Percentiles rank a stretch among this genome's conserved stretches.
Conservation (phyloP, 2,113 vertebrate species). For the Trochalopteron elliotii region DNA sequence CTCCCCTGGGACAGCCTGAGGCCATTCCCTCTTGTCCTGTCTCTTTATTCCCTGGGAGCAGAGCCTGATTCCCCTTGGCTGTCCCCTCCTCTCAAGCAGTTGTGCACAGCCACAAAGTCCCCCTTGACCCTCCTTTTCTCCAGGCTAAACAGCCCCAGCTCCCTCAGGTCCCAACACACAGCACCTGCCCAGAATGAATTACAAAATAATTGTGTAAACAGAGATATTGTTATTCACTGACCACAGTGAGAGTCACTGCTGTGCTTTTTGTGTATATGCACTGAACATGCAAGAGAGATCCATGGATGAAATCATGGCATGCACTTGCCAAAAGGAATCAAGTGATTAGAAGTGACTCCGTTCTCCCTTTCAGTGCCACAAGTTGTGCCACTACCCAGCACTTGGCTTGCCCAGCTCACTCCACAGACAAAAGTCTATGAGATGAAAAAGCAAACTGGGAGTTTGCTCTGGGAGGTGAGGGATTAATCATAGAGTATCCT, state of each 20-base stretch:
- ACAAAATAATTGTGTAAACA: not conserved
- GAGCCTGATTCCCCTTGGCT: fast-evolving
- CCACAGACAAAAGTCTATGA: not conserved
- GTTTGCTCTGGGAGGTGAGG: not conserved
- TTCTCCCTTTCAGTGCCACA: not conserved
- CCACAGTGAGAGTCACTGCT: not conserved
- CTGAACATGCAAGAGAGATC: not conserved
- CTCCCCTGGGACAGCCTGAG: not conserved
- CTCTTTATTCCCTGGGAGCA: not conserved
- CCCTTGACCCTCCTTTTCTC: not conserved
- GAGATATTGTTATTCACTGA: not conserved
- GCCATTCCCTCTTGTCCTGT: fast-evolving
- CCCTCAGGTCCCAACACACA: not conserved
- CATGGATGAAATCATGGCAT: not conserved
- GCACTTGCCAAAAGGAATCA: not conserved
- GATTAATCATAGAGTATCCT: not conserved
- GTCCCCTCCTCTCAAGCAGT: not conserved
- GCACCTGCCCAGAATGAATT: not conserved
- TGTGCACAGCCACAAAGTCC: not conserved
- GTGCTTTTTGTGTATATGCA: not conserved
- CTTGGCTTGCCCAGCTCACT: not conserved
- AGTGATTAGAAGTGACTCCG: not conserved
- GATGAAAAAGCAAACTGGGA: not conserved
- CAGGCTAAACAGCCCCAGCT: not conserved
- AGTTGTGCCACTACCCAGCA: not conserved